These are phyloP conservation scores for Neopelma chrysocephalum DNA, from an alignment of 2,797 vertebrate genomes.

Conservation along the genomic window DNA sequence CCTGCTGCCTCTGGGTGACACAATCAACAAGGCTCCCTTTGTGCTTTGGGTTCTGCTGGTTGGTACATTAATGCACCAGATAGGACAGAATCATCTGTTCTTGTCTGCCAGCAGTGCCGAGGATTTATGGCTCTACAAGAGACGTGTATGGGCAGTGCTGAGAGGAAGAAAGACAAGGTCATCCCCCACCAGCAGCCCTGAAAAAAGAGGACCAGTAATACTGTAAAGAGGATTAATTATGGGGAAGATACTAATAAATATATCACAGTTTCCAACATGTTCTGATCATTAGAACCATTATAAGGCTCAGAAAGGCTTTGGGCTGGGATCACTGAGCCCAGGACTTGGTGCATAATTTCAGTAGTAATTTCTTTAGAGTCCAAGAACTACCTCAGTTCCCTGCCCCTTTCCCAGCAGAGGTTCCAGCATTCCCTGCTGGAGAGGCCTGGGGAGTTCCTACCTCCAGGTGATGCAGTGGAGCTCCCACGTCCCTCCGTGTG, in stretches of 20 bases:
- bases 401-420: not conserved
- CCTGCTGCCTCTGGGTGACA: conserved; percentile 25
- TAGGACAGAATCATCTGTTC: conserved; percentile 9
- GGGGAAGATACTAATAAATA: not conserved
- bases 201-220: not conserved
- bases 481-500: not conserved
- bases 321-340: not conserved
- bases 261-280: not conserved
- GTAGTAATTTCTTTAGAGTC: not conserved
- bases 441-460: not conserved
- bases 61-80: conserved; percentile 3
- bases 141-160: not conserved
- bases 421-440: not conserved
- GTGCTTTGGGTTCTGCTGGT: conserved; percentile 9
- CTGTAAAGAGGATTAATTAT: not conserved
- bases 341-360: not conserved
- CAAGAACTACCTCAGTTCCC: not conserved
- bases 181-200: not conserved
- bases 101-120: not conserved
- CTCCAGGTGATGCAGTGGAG: not conserved
- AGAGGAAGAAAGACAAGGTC: not conserved
- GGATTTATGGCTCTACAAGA: conserved; percentile 14
- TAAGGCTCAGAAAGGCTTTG: not conserved
- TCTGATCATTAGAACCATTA: not conserved
- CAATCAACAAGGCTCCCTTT: conserved; percentile 53